phyloP scores from a whole-genome alignment of 2,113 vertebrate genomes.

The Lycocorax pyrrhopterus region DNA sequence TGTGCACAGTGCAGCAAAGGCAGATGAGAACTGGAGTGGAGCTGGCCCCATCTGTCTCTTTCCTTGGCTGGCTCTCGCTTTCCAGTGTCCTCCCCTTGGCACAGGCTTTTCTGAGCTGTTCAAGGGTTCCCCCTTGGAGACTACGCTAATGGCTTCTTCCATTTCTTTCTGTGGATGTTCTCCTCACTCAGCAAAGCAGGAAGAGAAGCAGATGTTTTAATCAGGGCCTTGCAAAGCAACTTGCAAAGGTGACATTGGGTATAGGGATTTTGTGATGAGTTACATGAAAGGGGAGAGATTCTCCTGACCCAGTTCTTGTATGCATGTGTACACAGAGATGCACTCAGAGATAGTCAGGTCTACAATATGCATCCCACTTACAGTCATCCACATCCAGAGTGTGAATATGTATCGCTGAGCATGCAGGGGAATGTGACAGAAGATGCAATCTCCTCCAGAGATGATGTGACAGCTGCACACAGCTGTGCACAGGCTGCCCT shows the following conservation, averaged over 20 bases:
- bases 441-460: slow-evolving; percentile 6
- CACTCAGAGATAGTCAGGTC: not conserved
- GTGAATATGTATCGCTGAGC: not conserved
- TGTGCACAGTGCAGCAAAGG: slow-evolving; percentile 64
- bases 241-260: slow-evolving; percentile 41
- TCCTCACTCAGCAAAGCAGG: slow-evolving; percentile 33
- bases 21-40: slow-evolving; percentile 53
- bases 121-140: slow-evolving; percentile 24
- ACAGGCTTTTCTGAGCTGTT: slow-evolving; percentile 14
- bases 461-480: slow-evolving; percentile 34
- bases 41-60: slow-evolving; percentile 66
- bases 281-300: not conserved
- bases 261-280: not conserved
- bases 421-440: not conserved
- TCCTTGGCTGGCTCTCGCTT: slow-evolving; percentile 29
- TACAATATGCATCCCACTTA: not conserved
- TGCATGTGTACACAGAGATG: not conserved
- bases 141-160: slow-evolving; percentile 27
- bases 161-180: slow-evolving; percentile 28
- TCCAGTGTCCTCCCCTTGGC: slow-evolving; percentile 41
- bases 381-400: not conserved
- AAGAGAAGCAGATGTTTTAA: slow-evolving; percentile 32
- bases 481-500: not conserved
- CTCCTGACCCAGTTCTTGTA: not conserved
- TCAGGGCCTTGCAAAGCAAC: not conserved